Evolutionary conservation across 64 coral and sea anemone species (phyloP).

Genomic region (Dendronephthya gigantea): DNA sequence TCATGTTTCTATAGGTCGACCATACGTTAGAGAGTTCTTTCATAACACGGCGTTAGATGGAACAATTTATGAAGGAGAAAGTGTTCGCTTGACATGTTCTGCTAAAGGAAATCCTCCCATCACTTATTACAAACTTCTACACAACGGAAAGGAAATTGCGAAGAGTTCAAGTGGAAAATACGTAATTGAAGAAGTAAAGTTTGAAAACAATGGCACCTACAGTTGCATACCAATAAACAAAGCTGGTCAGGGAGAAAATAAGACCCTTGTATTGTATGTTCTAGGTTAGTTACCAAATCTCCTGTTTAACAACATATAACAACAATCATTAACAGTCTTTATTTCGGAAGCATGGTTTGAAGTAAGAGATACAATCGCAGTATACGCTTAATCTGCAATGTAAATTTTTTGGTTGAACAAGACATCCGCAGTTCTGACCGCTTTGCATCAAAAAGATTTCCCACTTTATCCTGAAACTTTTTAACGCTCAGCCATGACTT

Average conservation of each 20-base stretch:
- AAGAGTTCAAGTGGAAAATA: not conserved
- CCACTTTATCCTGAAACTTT: no score
- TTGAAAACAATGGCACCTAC: not conserved
- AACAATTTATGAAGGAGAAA: not conserved
- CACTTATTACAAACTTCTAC: not conserved
- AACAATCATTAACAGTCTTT: no score
- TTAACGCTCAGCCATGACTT: no score
- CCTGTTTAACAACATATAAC: not conserved
- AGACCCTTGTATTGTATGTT: not conserved
- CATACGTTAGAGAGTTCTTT: not conserved
- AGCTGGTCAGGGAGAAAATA: not conserved
- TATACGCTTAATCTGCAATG: no score
- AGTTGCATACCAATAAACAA: not conserved
- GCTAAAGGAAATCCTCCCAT: not conserved
- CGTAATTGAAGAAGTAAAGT: not conserved
- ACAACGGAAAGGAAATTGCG: not conserved
- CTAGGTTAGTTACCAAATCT: not conserved
- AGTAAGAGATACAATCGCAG: no score
- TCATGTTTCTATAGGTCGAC: not conserved
- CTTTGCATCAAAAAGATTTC: no score
- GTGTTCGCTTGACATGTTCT: not conserved
- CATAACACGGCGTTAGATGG: slow-evolving; percentile 1
- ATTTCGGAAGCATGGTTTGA: no score
- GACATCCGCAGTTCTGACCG: no score
- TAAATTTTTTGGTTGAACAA: no score